Conservation (phyloP, 2,797 vertebrate species). For the Acipenser ruthenus region DNA sequence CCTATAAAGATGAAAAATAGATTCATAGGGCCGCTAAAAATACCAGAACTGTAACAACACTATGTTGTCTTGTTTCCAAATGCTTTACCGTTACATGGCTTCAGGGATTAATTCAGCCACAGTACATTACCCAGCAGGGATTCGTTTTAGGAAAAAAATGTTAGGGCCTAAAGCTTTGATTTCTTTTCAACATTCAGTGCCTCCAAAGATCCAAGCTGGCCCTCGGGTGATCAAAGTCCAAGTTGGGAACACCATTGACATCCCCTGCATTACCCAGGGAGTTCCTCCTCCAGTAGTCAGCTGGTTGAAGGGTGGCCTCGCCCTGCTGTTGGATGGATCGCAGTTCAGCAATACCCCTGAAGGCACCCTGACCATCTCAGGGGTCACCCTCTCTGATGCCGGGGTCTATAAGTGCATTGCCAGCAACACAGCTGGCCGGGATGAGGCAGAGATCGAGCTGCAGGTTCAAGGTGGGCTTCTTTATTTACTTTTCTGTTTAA, state of each 20-base stretch:
- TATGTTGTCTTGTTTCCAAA: too few relatives aligned
- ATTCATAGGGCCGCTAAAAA: too few relatives aligned
- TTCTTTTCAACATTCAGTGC: slow-evolving; percentile 55
- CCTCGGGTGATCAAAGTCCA: slow-evolving; percentile 74
- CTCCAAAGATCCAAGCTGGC: slow-evolving; percentile 78
- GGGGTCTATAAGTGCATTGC: slow-evolving; percentile 75
- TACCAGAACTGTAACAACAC: too few relatives aligned
- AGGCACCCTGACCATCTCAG: slow-evolving; percentile 59
- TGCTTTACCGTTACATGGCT: too few relatives aligned
- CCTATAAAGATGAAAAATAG: too few relatives aligned
- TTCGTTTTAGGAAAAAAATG: too few relatives aligned
- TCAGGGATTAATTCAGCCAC: too few relatives aligned
- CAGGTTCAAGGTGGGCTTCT: slow-evolving; percentile 74
- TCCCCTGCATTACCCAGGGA: slow-evolving; percentile 72
- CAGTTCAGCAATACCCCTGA: slow-evolving; percentile 39
- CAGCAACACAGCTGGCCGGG: slow-evolving; percentile 67
- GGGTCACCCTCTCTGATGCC: slow-evolving; percentile 50
- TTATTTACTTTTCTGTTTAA: too few relatives aligned
- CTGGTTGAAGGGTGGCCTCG: slow-evolving; percentile 63
- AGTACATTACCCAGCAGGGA: too few relatives aligned
- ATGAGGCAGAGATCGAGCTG: slow-evolving; percentile 53
- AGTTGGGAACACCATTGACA: slow-evolving; percentile 62
- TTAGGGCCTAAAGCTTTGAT: too few relatives aligned
- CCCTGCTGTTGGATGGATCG: slow-evolving; percentile 30
- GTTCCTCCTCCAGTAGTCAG: slow-evolving; percentile 63